Base-by-base conservation (phyloP, 2,113 vertebrate genomes). In the Mola mola region DNA sequence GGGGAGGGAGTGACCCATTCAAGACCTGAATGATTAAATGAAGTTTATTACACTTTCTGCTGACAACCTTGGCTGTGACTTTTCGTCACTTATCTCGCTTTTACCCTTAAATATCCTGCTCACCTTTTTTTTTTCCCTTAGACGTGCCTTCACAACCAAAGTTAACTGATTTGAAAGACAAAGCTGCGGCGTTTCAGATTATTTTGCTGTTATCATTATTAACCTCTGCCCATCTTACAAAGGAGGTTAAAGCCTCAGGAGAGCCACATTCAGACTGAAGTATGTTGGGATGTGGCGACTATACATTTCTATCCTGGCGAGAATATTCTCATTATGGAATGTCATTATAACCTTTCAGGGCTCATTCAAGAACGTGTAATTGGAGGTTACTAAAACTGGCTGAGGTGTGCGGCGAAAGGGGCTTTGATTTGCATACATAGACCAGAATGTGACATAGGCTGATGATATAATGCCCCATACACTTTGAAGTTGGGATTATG, bases 151-250 rank as follows among this genome's bases (percentile, higher is more conserved):
- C 40, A 6, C 60, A 48, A 26, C 41, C 58, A 49, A 17, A 65
- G 68, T 68, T 10, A 65, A 77, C 61, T 75, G 28, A 38, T 66
- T 67, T 56, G 19, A 19, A 81, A 71, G 65, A 68, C 22, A 63
- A 56, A 63, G 4, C 4, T 17, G 3, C 50, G 22, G 43, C 4
- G 0, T 41, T 56, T 59, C 31, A 57, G 62, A 73, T 79, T 63
- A 72, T 82, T 82, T 79, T 69, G 21, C 70, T 9, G 50, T 79
- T 82, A 72, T 79, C 72, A 20, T 83, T 66, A 86, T 86, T 83
- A 88, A 87, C 82, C 83, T 86, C 65, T 72, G 83, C 40, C 66
- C 73, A 24, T 63, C 51, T 50, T 19, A 42, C 62, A 81, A 82
- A 85, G 69, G 75, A 49, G 75, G 74, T 67, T 67, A 47, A 61